These are phyloP conservation scores for Numenius arquata DNA, from an alignment of 2,113 vertebrate genomes.

Conservation along the genomic window DNA sequence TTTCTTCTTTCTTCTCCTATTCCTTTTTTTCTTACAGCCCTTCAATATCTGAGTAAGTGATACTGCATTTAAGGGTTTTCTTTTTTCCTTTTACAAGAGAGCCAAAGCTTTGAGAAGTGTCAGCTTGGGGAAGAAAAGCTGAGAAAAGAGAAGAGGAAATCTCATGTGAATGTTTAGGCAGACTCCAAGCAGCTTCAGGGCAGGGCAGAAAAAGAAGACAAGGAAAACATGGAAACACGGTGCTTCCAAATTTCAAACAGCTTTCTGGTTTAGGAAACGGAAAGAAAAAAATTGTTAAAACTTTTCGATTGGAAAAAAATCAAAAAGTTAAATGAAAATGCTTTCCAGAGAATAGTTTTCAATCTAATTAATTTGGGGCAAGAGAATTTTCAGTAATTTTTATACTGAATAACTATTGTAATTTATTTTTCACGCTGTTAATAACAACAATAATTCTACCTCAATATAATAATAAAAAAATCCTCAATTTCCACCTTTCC, in stretches of 20 bases:
- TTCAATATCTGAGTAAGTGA: background rate
- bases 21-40: background rate
- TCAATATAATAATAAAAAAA: background rate
- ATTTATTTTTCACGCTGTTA: background rate
- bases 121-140: background rate
- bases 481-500: background rate
- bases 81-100: background rate
- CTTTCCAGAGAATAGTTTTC: background rate
- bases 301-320: background rate
- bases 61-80: background rate
- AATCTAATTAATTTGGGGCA: background rate
- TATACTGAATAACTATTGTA: background rate
- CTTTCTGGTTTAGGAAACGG: background rate
- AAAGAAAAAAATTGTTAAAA: background rate
- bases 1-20: background rate
- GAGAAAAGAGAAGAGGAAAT: background rate
- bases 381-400: background rate
- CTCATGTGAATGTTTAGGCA: accelerated
- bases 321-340: background rate
- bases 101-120: background rate
- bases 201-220: background rate
- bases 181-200: background rate
- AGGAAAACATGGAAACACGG: background rate
- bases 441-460: background rate
- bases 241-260: background rate